These are phyloP conservation scores for Triplophysa rosa DNA, from an alignment of 2,113 vertebrate genomes.

Conservation along the genomic window DNA sequence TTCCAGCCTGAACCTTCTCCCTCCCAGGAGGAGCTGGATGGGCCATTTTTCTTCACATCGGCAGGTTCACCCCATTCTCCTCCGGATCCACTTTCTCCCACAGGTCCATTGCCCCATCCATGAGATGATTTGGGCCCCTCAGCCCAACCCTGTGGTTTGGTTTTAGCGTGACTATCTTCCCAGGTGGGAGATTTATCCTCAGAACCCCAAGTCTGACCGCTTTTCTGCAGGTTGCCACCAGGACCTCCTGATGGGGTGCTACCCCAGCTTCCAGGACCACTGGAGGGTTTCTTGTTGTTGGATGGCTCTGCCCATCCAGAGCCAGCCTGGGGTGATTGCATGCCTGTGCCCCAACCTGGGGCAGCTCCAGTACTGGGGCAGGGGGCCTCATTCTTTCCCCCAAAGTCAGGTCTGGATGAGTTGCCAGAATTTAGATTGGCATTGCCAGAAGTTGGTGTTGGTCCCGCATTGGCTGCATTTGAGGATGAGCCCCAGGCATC, in stretches of 20 bases:
- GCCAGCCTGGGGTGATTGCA: conserved; percentile 64
- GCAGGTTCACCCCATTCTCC: conserved; percentile 73
- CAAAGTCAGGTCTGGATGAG: conserved; percentile 82
- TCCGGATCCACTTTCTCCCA: conserved; percentile 62
- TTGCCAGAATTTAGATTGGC: conserved; percentile 66
- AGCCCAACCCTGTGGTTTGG: conserved; percentile 89
- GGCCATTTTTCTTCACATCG: conserved; percentile 71
- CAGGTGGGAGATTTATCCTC: conserved; percentile 90
- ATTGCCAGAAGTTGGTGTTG: conserved; percentile 60
- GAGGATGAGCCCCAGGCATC: conserved; percentile 88
- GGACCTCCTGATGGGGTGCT: conserved; percentile 76
- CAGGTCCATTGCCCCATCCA: conserved; percentile 71
- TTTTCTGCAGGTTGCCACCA: conserved; percentile 81
- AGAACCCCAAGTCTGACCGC: conserved; percentile 87
- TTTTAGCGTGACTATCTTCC: conserved; percentile 87
- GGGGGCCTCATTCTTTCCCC: conserved; percentile 86
- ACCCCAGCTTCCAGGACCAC: conserved; percentile 85
- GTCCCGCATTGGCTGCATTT: conserved; percentile 48
- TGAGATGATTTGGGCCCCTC: conserved; percentile 78
- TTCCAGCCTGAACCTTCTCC: conserved; percentile 80
- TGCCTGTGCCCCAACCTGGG: conserved; percentile 86
- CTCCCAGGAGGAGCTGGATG: conserved; percentile 77
- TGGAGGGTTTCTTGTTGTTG: conserved; percentile 79
- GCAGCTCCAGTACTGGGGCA: conserved; percentile 89
- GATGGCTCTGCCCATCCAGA: conserved; percentile 83